Evolutionary conservation across 2,113 vertebrate species (phyloP).

Genomic region (Mormyrus lacerda): DNA sequence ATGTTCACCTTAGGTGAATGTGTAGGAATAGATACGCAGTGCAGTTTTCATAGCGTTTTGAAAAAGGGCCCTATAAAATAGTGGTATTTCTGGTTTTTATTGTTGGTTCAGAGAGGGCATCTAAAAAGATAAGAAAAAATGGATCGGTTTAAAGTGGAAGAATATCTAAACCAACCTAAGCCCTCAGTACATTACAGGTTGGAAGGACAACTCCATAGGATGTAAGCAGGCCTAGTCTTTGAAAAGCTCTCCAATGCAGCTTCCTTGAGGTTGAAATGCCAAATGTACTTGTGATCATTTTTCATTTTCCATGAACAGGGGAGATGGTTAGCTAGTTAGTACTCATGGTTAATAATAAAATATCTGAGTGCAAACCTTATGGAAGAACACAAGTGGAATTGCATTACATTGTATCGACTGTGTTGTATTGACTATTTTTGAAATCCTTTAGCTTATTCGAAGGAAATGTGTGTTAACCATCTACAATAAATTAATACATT

Average conservation of each 20-base stretch:
- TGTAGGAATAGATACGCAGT: not conserved
- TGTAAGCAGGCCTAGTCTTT: not conserved
- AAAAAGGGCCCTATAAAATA: not conserved
- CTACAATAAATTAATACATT: not conserved
- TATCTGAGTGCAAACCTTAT: not conserved
- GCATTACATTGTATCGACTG: not conserved
- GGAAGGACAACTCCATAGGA: not conserved
- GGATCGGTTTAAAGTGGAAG: not conserved
- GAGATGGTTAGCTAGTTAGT: not conserved
- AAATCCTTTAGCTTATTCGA: not conserved
- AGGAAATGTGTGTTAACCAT: not conserved
- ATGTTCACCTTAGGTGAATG: not conserved
- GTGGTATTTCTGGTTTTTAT: not conserved
- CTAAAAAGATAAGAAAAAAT: not conserved
- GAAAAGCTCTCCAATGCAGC: not conserved
- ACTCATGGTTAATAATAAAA: not conserved
- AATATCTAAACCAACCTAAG: not conserved
- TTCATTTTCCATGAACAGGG: not conserved
- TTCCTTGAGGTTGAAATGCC: not conserved
- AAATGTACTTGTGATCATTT: not conserved
- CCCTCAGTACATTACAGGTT: conserved; percentile 2
- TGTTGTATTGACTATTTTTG: not conserved
- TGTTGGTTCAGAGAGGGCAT: not conserved
- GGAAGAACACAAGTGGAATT: not conserved
- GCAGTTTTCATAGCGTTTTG: not conserved